Evolutionary conservation across 64 coral and sea anemone species (phyloP).

Genomic region (Anthopleura sola): DNA sequence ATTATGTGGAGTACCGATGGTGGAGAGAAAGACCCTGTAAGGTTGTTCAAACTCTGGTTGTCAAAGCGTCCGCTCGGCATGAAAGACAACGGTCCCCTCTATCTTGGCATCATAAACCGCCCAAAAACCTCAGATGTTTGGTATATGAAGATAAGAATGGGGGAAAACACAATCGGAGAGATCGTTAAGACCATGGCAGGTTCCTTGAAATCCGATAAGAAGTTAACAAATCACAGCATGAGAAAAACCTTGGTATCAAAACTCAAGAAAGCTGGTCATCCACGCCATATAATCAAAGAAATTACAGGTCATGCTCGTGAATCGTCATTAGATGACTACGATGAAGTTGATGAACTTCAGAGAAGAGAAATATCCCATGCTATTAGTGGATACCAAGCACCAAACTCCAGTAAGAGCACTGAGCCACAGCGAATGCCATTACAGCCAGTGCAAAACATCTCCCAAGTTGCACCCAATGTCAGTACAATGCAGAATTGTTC

Average conservation of each 20-base stretch:
- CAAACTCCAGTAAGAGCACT: too few species aligned
- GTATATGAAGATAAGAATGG: conserved; percentile 38
- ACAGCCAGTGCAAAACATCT: too few species aligned
- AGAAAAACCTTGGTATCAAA: conserved; percentile 30
- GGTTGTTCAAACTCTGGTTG: conserved; percentile 35
- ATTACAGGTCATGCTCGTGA: conserved; percentile 58
- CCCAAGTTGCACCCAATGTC: too few species aligned
- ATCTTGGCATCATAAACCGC: conserved; percentile 3
- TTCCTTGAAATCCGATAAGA: not conserved
- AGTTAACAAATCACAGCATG: conserved; percentile 34
- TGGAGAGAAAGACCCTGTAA: conserved; percentile 38
- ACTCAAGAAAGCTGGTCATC: conserved; percentile 31
- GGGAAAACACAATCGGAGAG: not conserved
- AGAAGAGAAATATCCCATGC: conserved; percentile 30
- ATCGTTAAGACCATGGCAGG: conserved; percentile 26
- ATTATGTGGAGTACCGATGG: conserved; percentile 27
- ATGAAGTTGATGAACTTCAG: conserved; percentile 45
- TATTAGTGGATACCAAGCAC: not conserved
- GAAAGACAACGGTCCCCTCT: conserved; percentile 22
- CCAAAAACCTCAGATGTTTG: conserved; percentile 24
- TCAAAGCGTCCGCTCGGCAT: conserved; percentile 6
- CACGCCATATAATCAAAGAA: conserved; percentile 37
- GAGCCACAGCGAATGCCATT: too few species aligned
- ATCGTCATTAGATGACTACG: conserved; percentile 54
- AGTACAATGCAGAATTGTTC: too few species aligned